Evolutionary conservation across 2,888 invertebrate species (phyloP), one percentile per base, ranked within the genome.

Genomic region (Erebia ligea): DNA sequence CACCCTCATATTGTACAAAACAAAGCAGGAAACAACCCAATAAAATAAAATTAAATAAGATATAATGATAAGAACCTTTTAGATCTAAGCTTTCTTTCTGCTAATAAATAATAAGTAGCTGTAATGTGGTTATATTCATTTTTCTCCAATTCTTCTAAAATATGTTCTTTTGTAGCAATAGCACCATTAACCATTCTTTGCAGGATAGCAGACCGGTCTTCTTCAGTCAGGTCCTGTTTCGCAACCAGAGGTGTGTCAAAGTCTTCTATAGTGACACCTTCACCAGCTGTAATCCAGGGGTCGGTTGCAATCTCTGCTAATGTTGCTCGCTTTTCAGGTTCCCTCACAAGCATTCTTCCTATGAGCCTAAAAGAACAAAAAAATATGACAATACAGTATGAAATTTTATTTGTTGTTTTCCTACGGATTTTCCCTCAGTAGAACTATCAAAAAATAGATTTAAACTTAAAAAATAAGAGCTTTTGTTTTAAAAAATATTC

Each of bases 121-220:
- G 99, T 99, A 82, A 99, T 97, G 89, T 99, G 98, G 93, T 98
- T 98, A 91, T 99, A 99, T 84, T 98, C 98, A 91, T 99, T 98
- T 85, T 97, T 97, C 84, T 99, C 98, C 82, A 99, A 93, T 69
- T 98, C 97, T 96, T 98, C 97, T 80, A 97, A 90, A 78, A 99
- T 99, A 86, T 98, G 97, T 85, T 99, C 99, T 90, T 98, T 98
- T 68, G 96, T 95, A 69, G 98, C 99, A 74, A 99, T 98, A 81
- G 97, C 96, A 69, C 99, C 99, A 84, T 97, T 98, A 34, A 98
- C 98, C 97, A 99, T 99, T 92, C 97, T 98, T 81, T 98, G 98
- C 76, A 99, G 95, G 78, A 99, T 98, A 74, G 97, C 95, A 76
- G 96, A 95, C 84, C 98, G 98, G 86, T 99, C 98, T 68, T 98